These are phyloP conservation scores for Centropus bengalensis DNA, from an alignment of 2,113 vertebrate genomes.

Conservation along the genomic window DNA sequence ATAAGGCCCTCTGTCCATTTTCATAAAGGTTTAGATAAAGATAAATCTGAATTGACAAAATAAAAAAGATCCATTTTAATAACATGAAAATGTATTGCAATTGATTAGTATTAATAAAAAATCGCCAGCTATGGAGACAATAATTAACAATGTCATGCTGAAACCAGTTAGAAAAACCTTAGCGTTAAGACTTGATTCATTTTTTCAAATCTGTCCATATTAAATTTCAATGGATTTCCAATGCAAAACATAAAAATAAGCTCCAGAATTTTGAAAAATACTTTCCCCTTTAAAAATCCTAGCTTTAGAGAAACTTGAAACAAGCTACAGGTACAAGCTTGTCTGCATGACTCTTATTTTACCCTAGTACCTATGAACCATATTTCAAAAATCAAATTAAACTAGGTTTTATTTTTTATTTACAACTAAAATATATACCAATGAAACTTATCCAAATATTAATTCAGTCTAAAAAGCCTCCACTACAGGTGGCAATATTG, in stretches of 20 bases:
- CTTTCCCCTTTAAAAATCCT: not conserved
- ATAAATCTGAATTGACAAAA: not conserved
- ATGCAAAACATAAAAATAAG: not conserved
- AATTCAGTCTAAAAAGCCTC: constrained; percentile 4
- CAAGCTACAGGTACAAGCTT: not conserved
- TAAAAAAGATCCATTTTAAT: too few species aligned
- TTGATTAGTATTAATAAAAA: not conserved
- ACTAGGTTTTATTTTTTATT: not conserved
- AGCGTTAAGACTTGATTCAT: not conserved
- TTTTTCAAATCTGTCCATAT: not conserved
- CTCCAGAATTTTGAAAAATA: not conserved
- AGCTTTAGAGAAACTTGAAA: not conserved
- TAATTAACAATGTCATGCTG: not conserved
- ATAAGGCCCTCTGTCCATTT: not conserved
- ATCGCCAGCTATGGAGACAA: not conserved
- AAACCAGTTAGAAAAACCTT: not conserved
- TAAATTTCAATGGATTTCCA: not conserved
- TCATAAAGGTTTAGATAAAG: not conserved
- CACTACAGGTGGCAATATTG: not conserved
- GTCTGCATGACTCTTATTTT: not conserved
- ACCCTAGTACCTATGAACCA: not conserved
- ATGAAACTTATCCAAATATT: constrained; percentile 40
- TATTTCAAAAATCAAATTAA: not conserved
- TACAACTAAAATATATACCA: constrained; percentile 7
- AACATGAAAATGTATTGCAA: not conserved